These are phyloP conservation scores for Delichon dasypus DNA, from an alignment of 2,797 vertebrate genomes.

Conservation along the genomic window DNA sequence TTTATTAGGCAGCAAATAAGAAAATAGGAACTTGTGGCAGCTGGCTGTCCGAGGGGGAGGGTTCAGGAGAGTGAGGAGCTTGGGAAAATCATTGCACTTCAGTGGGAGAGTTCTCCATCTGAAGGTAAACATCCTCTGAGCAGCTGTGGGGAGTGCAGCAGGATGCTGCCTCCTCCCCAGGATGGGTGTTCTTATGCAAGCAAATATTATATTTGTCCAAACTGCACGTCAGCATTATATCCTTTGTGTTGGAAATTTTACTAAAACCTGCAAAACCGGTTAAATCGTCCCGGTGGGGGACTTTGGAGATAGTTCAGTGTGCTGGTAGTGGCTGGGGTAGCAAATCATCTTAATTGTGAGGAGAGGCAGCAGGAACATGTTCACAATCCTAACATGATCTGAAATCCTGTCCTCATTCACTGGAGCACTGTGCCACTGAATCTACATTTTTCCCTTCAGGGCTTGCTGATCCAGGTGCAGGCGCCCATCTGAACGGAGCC, in stretches of 20 bases:
- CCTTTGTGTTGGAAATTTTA: not conserved
- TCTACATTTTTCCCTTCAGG: not conserved
- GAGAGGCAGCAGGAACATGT: not conserved
- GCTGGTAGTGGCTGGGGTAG: not conserved
- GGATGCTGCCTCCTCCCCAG: not conserved
- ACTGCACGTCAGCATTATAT: not conserved
- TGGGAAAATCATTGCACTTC: not conserved
- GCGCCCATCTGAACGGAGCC: not conserved
- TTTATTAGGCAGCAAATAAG: not conserved
- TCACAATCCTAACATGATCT: rapidly evolving
- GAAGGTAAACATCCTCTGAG: not conserved
- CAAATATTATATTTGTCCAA: not conserved
- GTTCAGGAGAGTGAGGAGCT: not conserved
- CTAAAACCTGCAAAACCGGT: not conserved
- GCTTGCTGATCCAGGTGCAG: not conserved
- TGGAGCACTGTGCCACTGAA: not conserved
- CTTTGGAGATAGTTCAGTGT: not conserved
- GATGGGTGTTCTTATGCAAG: not conserved
- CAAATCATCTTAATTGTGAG: not conserved
- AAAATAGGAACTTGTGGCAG: constrained; percentile 1
- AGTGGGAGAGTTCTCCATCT: not conserved
- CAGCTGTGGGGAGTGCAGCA: not conserved
- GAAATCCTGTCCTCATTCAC: not conserved
- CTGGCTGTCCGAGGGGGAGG: not conserved
- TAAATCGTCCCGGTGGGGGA: not conserved